Percentiles rank a stretch among this genome's conserved stretches.
These are phyloP conservation scores for Blastomussa wellsi DNA, from an alignment of 92 coral and sea anemone genomes.

Conservation along the genomic window DNA sequence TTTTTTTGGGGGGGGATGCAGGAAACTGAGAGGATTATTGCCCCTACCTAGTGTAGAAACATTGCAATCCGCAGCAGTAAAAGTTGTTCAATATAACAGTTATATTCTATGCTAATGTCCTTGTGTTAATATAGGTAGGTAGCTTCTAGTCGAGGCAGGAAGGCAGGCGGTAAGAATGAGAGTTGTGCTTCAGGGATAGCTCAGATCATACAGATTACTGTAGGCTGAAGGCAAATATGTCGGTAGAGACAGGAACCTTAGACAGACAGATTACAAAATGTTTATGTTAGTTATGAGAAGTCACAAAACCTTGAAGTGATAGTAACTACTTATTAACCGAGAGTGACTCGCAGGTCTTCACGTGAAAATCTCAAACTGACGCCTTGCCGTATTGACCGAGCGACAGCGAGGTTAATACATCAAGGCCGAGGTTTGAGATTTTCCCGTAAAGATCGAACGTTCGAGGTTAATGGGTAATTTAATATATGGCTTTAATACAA, in stretches of 20 bases:
- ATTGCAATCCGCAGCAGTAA: not conserved
- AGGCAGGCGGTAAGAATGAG: slow-evolving; percentile 9
- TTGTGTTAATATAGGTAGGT: not conserved
- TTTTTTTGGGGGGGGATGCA: too few relatives aligned
- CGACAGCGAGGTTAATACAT: too few relatives aligned
- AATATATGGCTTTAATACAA: too few relatives aligned
- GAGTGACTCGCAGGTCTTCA: too few relatives aligned
- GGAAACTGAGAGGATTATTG: not conserved
- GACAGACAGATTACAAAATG: not conserved
- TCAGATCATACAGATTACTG: not conserved
- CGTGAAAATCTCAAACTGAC: too few relatives aligned
- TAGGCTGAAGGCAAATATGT: slow-evolving; percentile 31
- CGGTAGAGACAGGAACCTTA: slow-evolving; percentile 34
- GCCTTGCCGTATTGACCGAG: too few relatives aligned
- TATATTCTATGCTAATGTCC: not conserved
- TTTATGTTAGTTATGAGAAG: not conserved
- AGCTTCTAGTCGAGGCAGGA: slow-evolving; percentile 18
- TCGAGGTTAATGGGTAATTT: too few relatives aligned
- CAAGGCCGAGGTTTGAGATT: too few relatives aligned
- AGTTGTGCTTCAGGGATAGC: slow-evolving; percentile 25
- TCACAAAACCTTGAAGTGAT: not conserved
- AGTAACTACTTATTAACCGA: too few relatives aligned
- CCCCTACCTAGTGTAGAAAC: not conserved
- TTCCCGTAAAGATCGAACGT: too few relatives aligned
- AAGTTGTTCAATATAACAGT: not conserved